These are phyloP conservation scores for Diabrotica balteata DNA, from an alignment of 2,888 invertebrate genomes.

Conservation along the genomic window DNA sequence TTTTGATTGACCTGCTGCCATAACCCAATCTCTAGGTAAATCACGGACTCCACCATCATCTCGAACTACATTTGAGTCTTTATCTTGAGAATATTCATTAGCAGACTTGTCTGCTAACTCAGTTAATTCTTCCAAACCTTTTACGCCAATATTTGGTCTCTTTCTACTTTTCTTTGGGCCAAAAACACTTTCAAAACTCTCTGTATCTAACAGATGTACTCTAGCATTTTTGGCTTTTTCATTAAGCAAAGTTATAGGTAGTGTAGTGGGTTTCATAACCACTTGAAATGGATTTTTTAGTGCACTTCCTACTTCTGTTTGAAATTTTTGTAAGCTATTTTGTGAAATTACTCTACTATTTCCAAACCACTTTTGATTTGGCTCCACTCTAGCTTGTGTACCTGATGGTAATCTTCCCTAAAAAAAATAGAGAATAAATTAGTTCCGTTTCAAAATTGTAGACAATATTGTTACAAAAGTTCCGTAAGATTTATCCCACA, in stretches of 20 bases:
- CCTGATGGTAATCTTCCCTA: conserved; percentile 84
- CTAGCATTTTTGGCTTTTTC: conserved; percentile 89
- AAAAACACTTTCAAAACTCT: conserved; percentile 93
- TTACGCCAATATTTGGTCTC: conserved; percentile 79
- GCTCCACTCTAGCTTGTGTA: conserved; percentile 92
- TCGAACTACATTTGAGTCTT: conserved; percentile 83
- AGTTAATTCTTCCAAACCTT: conserved; percentile 80
- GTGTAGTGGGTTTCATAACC: conserved; percentile 93
- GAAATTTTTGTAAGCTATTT: conserved; percentile 84
- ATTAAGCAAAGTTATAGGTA: conserved; percentile 93
- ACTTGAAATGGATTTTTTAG: conserved; percentile 97
- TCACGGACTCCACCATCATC: conserved; percentile 83
- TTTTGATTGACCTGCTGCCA: conserved; percentile 94
- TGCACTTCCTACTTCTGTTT: conserved; percentile 93
- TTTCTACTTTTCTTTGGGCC: conserved; percentile 94
- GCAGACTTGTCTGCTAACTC: conserved; percentile 74
- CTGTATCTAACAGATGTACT: conserved; percentile 94
- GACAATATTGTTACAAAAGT: too few species aligned
- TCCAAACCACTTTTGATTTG: conserved; percentile 98
- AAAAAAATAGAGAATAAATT: conserved; percentile 13
- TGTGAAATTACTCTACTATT: conserved; percentile 97
- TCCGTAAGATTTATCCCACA: too few species aligned
- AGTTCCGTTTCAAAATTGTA: too few species aligned
- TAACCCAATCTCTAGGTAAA: conserved; percentile 90
- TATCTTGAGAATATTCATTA: conserved; percentile 80